Percentiles rank a stretch among this genome's conserved stretches.
These are phyloP conservation scores for Torymus auratus DNA, from an alignment of 2,888 invertebrate species.

Conservation along the genomic window DNA sequence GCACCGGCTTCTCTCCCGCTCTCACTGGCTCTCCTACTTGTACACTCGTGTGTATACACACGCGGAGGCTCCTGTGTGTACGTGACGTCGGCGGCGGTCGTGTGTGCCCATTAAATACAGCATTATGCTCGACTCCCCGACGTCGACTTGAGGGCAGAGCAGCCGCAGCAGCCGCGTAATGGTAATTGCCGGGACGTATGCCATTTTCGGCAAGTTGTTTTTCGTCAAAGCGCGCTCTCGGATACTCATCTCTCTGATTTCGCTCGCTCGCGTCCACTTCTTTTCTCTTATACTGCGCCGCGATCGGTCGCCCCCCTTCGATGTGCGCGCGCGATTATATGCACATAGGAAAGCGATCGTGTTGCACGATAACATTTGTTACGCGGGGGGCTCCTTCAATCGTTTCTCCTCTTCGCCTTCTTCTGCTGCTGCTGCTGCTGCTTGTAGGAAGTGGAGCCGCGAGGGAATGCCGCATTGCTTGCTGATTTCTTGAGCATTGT, in stretches of 20 bases:
- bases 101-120: slow-evolving; percentile 73
- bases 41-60: neutral
- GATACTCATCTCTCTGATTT: slow-evolving; percentile 26
- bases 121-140: slow-evolving; percentile 71
- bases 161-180: slow-evolving; percentile 64
- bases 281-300: neutral
- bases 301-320: neutral
- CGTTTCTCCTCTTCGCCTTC: slow-evolving; percentile 4
- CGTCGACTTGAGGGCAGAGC: slow-evolving; percentile 49
- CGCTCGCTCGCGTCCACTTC: neutral
- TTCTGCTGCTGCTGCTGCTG: neutral
- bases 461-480: slow-evolving; percentile 17
- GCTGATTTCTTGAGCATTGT: slow-evolving; percentile 20
- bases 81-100: slow-evolving; percentile 11
- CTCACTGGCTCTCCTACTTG: slow-evolving; percentile 13
- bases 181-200: slow-evolving; percentile 72
- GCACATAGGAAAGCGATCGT: slow-evolving; percentile 54
- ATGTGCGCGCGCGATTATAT: slow-evolving; percentile 46
- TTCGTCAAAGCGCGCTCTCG: slow-evolving; percentile 55
- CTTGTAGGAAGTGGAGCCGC: neutral
- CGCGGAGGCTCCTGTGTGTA: neutral
- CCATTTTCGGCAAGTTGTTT: slow-evolving; percentile 73
- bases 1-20: slow-evolving; percentile 62
- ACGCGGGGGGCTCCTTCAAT: slow-evolving; percentile 20
- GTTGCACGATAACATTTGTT: slow-evolving; percentile 55